phyloP scores from a whole-genome alignment of 1,140 invertebrate genomes.

The Drosophila athabasca region DNA sequence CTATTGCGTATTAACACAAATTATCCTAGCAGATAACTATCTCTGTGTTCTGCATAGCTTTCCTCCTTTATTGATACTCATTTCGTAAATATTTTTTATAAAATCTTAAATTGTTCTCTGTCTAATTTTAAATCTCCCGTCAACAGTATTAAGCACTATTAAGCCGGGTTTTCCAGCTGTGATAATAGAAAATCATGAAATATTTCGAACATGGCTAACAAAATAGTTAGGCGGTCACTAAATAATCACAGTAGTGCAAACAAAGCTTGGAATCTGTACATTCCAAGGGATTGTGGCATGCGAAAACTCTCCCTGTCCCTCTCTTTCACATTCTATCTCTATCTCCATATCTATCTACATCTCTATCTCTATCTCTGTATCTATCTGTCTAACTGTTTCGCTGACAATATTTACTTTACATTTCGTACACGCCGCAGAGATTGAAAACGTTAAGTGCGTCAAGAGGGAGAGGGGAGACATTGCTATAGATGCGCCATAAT shows the following conservation, averaged over 20 bases:
- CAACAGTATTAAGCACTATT: too few species aligned
- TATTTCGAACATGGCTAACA: constrained; percentile 41
- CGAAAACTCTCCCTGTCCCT: too few species aligned
- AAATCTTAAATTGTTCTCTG: too few species aligned
- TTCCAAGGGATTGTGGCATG: constrained; percentile 1
- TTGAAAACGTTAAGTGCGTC: constrained; percentile 67
- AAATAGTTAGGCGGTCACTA: constrained; percentile 68
- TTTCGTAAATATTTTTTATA: too few species aligned
- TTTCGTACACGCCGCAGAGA: constrained; percentile 62
- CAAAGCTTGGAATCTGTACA: constrained; percentile 30
- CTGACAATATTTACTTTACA: constrained; percentile 51
- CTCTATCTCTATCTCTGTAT: not conserved
- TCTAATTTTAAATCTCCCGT: too few species aligned
- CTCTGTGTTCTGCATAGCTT: too few species aligned
- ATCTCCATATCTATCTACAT: too few species aligned
- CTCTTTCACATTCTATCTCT: too few species aligned
- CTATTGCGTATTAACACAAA: too few species aligned
- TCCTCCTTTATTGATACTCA: too few species aligned
- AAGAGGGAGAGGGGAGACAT: constrained; percentile 5
- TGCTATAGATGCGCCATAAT: constrained; percentile 54
- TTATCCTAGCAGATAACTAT: too few species aligned
- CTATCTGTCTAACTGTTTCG: not conserved
- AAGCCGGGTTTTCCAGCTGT: too few species aligned
- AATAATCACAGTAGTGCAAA: constrained; percentile 49
- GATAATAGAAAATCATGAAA: not conserved